Conservation (phyloP, 2,888 invertebrate species). For the Andrena camellia region DNA sequence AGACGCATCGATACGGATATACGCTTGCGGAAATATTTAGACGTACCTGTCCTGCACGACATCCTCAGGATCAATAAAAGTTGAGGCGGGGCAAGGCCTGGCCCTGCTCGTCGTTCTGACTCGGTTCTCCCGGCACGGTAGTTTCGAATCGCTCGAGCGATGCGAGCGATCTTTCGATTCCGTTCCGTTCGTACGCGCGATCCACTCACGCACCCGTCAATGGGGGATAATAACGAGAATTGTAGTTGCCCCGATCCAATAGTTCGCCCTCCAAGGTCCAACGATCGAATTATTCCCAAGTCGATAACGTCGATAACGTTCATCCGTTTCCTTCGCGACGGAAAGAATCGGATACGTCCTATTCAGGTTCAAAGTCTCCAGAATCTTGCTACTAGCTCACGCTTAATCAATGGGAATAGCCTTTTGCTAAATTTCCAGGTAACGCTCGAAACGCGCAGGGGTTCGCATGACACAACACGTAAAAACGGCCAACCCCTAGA, state of each 20-base stretch:
- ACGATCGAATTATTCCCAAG: neutral
- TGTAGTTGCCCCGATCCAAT: neutral
- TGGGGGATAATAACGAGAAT: neutral
- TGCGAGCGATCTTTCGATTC: neutral
- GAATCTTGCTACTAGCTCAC: neutral
- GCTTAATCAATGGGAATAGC: neutral
- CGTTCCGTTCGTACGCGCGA: neutral
- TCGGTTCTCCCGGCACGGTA: conserved; percentile 28
- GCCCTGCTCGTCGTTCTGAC: conserved; percentile 45
- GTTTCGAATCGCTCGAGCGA: conserved; percentile 18
- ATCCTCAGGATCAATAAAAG: conserved; percentile 70
- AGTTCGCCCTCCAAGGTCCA: neutral
- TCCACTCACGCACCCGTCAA: neutral
- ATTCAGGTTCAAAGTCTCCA: neutral
- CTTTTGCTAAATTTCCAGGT: neutral
- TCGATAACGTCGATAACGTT: neutral
- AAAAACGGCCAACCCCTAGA: conserved; percentile 23
- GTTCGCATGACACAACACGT: neutral
- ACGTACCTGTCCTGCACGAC: conserved; percentile 61
- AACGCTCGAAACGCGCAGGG: neutral
- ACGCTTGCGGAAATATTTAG: conserved; percentile 63
- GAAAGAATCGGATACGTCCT: neutral
- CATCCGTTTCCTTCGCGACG: neutral
- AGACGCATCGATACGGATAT: conserved; percentile 28
- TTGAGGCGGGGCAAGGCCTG: conserved; percentile 66